Base-by-base conservation (phyloP, 2,113 vertebrate genomes). In the Psettodes erumei region DNA sequence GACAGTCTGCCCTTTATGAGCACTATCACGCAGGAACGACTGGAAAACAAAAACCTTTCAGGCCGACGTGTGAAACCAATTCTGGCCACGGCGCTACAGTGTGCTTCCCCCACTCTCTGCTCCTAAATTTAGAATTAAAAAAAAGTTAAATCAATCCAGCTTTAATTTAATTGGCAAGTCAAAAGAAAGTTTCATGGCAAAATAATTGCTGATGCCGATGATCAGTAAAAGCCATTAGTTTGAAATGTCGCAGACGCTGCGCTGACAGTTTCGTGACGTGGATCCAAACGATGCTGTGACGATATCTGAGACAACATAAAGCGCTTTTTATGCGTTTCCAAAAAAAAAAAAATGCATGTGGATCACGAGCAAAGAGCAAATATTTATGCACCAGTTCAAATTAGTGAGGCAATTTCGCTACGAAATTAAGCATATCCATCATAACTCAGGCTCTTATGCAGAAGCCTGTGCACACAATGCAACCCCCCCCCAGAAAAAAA, bases 341-440 rank as follows among this genome's bases (percentile, higher is more conserved):
- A 90, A 89, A 50, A 87, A 88, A 89, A 50, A 87, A 88, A 89
- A 91, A 78, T 87, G 88, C 68, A 90, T 83, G 84, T 87, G 79
- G 56, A 70, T 45, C 43, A 74, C 73, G 74, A 16, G 71, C 59
- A 13, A 42, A 84, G 89, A 79, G 84, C 88, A 90, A 93, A 94
- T 93, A 93, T 94, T 94, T 88, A 88, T 59, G 69, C 86, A 71
- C 61, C 74, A 71, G 56, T 91, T 93, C 92, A 92, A 93, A 94
- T 94, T 92, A 92, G 83, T 12, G 15, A 68, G 6, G 84, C 89
- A 91, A 92, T 93, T 94, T 90, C 13, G 45, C 59, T 83, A 71
- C 80, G 82, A 91, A 93, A 93, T 91, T 77, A 91, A 88, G 86
- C 91, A 87, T 92, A 82, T 81, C 85, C 79, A 85, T 92, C 90